Base-by-base conservation (phyloP, 2,113 vertebrate species). In the Halcyon malimbica region DNA sequence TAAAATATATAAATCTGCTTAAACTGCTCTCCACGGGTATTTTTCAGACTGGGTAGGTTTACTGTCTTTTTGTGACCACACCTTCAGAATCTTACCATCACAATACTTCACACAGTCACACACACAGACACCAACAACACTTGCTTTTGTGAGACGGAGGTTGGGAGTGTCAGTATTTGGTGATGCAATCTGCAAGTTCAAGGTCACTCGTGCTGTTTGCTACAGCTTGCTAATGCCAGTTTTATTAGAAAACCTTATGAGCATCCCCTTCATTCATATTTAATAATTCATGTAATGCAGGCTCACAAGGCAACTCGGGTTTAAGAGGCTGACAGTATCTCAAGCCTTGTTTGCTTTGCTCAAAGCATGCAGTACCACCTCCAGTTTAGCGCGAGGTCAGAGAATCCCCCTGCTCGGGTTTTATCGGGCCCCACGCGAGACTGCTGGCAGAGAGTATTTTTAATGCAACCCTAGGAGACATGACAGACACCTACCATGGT, bases 161-260 rank as follows among this genome's bases (percentile, higher is more conserved):
- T 63, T 57, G 50, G 65, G 50, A 90, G 3, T 16, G 65, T 74
- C 60, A 73, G 69, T 37, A 26, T 73, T 91, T 48, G 31, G 84
- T 92, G 86, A 94, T 21, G 64, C 82, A 94, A 84, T 91, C 89
- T 92, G 74, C 75, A 93, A 96, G 92, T 94, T 96, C 97, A 98
- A 97, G 96, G 95, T 98, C 95, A 97, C 87, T 78, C 71, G 13
- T 64, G 75, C 93, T 84, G 78, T 96, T 87, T 83, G 56, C 89
- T 91, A 73, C 85, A 63, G 91, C 91, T 92, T 87, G 81, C 91
- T 97, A 97, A 96, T 93, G 90, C 94, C 75, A 86, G 76, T 94
- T 98, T 98, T 98, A 98, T 98, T 98, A 98, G 79, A 97, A 97
- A 97, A 97, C 94, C 98, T 98, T 98, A 98, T 89, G 95, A 98